A percentile compares a stretch with the other conserved stretches of the same genome.
These are phyloP conservation scores for Melanotus villosus DNA, from an alignment of 2,888 invertebrate genomes.

Conservation along the genomic window DNA sequence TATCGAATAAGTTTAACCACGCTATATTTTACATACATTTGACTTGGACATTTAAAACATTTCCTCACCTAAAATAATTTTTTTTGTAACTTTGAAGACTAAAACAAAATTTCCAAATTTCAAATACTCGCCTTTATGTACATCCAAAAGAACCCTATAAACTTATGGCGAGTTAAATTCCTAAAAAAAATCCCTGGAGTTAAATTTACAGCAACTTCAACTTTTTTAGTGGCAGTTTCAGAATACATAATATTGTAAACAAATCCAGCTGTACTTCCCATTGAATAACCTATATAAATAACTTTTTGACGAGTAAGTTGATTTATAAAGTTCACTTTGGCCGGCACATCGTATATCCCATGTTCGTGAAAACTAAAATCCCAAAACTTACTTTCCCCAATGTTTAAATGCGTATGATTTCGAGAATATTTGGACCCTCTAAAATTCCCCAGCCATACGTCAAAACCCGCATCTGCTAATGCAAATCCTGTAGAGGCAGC, in stretches of 20 bases:
- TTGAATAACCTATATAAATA: constrained; percentile 46
- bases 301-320: constrained; percentile 40
- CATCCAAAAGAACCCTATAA: constrained; percentile 41
- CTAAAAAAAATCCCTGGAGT: too few species aligned
- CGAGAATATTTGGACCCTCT: constrained; percentile 19
- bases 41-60: too few species aligned
- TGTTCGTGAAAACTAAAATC: constrained; percentile 47
- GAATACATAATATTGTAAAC: constrained; percentile 41
- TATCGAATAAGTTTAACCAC: background rate
- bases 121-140: constrained; percentile 23
- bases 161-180: too few species aligned
- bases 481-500: constrained; percentile 11
- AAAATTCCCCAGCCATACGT: constrained; percentile 49
- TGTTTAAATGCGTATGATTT: constrained; percentile 16
- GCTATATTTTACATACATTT: too few species aligned
- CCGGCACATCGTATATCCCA: constrained; percentile 45
- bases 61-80: background rate
- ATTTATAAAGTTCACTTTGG: constrained; percentile 36
- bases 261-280: constrained; percentile 42
- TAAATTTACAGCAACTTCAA: too few species aligned
- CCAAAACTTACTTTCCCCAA: constrained; percentile 39
- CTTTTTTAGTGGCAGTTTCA: constrained; percentile 27
- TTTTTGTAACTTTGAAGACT: background rate
- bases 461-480: constrained; percentile 41
- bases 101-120: background rate